Percentiles rank a stretch among this genome's conserved stretches.
phyloP scores from a whole-genome alignment of 2,797 vertebrate species.

The Chromis chromis region DNA sequence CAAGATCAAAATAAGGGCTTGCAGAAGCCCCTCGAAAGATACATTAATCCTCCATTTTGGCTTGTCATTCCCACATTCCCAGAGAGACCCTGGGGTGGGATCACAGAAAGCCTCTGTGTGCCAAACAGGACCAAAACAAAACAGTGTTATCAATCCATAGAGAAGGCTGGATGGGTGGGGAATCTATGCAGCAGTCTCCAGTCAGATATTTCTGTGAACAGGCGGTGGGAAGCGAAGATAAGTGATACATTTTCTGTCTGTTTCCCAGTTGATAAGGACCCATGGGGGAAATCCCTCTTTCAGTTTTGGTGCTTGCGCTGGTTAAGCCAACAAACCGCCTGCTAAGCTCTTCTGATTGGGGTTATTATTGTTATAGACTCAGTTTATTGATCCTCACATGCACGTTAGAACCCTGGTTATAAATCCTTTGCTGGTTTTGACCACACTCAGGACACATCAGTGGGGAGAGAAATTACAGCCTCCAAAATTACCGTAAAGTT shows the following conservation, averaged over 20 bases:
- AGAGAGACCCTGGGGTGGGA: conserved; percentile 45
- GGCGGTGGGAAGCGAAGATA: conserved; percentile 55
- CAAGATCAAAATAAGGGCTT: conserved; percentile 39
- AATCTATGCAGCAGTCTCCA: conserved; percentile 35
- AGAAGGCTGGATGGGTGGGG: conserved; percentile 51
- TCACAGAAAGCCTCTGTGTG: conserved; percentile 29
- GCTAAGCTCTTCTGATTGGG: conserved; percentile 40
- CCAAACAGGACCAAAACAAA: conserved; percentile 54
- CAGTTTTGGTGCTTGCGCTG: conserved; percentile 21
- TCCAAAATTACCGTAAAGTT: neutral
- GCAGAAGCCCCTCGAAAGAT: conserved; percentile 36
- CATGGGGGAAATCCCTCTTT: conserved; percentile 41
- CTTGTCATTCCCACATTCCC: conserved; percentile 46
- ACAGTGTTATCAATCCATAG: conserved; percentile 53
- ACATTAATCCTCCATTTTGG: conserved; percentile 58
- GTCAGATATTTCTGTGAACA: conserved; percentile 55
- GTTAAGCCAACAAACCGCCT: conserved; percentile 29
- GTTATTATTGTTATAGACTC: conserved; percentile 33
- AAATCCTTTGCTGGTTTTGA: conserved; percentile 10
- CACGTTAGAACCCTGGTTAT: neutral
- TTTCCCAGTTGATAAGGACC: conserved; percentile 72
- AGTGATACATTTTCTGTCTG: conserved; percentile 63
- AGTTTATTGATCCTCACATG: conserved; percentile 45
- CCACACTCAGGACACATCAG: neutral
- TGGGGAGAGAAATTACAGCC: neutral